Conservation (phyloP, 2,797 vertebrate species). For the Babyrousa celebensis region DNA sequence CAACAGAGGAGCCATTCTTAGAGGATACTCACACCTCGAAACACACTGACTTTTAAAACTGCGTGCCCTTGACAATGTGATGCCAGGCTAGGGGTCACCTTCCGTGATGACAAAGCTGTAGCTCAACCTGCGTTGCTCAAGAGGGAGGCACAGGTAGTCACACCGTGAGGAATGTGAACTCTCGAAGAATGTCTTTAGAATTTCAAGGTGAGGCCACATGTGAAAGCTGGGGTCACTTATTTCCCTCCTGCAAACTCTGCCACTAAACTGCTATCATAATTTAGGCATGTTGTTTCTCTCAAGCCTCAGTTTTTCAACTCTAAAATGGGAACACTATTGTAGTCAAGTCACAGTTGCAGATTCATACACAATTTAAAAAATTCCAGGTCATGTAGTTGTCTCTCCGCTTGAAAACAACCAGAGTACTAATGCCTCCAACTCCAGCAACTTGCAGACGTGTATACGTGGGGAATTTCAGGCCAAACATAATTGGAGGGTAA, state of each 20-base stretch:
- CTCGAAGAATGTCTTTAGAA: not conserved
- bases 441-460: not conserved
- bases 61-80: not conserved
- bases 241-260: not conserved
- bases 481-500: not conserved
- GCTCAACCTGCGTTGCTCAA: not conserved
- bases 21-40: not conserved
- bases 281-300: not conserved
- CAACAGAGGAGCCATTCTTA: not conserved
- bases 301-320: slow-evolving; percentile 18
- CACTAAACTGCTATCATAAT: not conserved
- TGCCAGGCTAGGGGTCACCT: not conserved
- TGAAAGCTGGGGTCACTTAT: too few relatives aligned
- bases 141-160: not conserved
- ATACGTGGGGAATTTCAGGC: not conserved
- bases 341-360: not conserved
- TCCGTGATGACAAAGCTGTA: not conserved
- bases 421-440: not conserved
- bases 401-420: not conserved
- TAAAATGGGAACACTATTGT: not conserved
- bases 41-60: not conserved
- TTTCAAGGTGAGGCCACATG: not conserved
- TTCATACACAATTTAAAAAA: not conserved
- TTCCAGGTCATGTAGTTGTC: not conserved
- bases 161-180: not conserved